phyloP scores from a whole-genome alignment of 2,797 vertebrate genomes.

The Cryptoblepharus egeriae region DNA sequence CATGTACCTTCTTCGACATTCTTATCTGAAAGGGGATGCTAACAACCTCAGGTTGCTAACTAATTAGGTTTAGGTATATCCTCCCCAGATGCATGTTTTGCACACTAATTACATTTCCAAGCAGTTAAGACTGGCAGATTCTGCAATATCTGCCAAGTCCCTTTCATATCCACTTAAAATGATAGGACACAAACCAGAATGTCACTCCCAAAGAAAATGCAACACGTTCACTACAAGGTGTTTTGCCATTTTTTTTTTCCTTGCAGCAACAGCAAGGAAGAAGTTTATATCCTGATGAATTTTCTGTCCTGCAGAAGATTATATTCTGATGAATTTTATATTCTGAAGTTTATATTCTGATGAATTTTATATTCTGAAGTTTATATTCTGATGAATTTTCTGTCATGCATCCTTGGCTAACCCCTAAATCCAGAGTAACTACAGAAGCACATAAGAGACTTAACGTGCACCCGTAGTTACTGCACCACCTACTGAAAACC shows the following conservation, averaged over 20 bases:
- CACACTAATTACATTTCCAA: conserved; percentile 73
- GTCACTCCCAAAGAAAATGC: conserved; percentile 14
- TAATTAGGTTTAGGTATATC: conserved; percentile 74
- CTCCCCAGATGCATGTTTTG: conserved; percentile 57
- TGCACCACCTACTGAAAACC: too few species aligned
- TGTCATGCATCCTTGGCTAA: neutral
- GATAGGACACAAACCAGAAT: conserved; percentile 64
- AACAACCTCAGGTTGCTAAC: conserved; percentile 75
- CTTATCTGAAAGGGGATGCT: conserved; percentile 62
- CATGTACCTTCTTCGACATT: conserved; percentile 54
- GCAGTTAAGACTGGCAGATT: conserved; percentile 70
- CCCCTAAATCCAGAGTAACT: too few species aligned
- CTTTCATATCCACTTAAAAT: conserved; percentile 67
- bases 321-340: neutral
- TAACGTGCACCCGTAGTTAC: too few species aligned
- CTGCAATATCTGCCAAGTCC: conserved; percentile 64
- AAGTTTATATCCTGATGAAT: neutral
- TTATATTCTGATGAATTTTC: neutral
- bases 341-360: neutral
- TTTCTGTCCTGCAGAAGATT: neutral
- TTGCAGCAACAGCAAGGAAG: neutral
- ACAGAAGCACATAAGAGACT: too few species aligned
- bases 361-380: neutral
- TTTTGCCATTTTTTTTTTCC: too few species aligned
- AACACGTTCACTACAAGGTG: neutral